A percentile compares a stretch with the other conserved stretches of the same genome.
phyloP scores from a whole-genome alignment of 37 sponge, comb jelly and placozoan genomes.

The Chondrosia reniformis region DNA sequence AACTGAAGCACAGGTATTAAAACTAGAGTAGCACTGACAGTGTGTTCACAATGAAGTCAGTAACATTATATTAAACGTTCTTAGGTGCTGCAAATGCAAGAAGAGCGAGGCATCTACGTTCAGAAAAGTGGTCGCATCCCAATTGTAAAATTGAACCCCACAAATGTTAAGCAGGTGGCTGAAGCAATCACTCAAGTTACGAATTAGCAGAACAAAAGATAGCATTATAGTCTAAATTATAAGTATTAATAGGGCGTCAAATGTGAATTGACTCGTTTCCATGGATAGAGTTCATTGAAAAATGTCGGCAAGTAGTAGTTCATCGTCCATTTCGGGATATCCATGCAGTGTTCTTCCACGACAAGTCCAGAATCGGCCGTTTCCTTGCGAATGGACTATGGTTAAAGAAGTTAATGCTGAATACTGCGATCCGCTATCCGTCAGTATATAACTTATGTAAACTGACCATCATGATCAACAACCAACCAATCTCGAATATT shows the following conservation, averaged over 20 bases:
- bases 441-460: not conserved
- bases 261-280: not conserved
- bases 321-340: not conserved
- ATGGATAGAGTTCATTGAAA: not conserved
- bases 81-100: not conserved
- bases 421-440: not conserved
- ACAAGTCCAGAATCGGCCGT: not conserved
- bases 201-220: not conserved
- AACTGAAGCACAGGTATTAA: slow-evolving; percentile 1
- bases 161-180: slow-evolving; percentile 1
- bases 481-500: no score
- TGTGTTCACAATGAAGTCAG: not conserved
- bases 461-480: no score
- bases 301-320: not conserved
- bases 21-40: not conserved
- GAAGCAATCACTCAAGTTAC: not conserved
- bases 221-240: not conserved
- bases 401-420: not conserved
- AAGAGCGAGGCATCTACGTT: slow-evolving; percentile 20
- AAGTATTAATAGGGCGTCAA: not conserved
- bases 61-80: not conserved
- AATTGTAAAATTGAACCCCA: slow-evolving; percentile 11
- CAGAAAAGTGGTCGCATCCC: slow-evolving; percentile 28
- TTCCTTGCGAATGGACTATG: not conserved
- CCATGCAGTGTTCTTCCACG: not conserved